phyloP scores from a whole-genome alignment of 2,113 vertebrate species.

The Anthoscopus minutus region DNA sequence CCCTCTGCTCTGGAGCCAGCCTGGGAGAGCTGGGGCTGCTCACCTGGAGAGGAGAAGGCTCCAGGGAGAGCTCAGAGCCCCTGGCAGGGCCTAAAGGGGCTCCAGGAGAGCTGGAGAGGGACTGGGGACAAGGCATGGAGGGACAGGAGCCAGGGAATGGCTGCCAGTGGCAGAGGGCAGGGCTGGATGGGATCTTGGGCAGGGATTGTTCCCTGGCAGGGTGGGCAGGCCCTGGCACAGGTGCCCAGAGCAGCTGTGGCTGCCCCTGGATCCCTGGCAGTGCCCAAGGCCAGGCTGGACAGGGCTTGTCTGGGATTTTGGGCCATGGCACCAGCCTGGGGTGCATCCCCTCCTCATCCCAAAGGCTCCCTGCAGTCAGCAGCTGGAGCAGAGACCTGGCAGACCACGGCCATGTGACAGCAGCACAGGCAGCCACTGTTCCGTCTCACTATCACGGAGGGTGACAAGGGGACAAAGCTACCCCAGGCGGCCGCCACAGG shows the following conservation, averaged over 20 bases:
- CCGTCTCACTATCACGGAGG: rapidly evolving
- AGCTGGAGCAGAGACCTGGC: background rate
- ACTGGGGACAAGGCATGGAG: background rate
- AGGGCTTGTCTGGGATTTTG: background rate
- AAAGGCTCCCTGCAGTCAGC: rapidly evolving
- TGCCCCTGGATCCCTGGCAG: background rate
- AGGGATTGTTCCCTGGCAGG: background rate
- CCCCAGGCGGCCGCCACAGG: background rate
- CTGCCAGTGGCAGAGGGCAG: background rate
- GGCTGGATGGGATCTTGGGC: background rate
- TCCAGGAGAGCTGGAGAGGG: background rate
- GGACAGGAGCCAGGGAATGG: background rate
- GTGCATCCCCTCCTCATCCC: background rate
- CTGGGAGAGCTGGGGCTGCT: background rate
- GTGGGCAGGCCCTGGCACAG: background rate
- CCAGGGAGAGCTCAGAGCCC: background rate
- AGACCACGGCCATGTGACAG: background rate
- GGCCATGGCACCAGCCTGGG: background rate
- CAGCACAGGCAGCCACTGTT: background rate
- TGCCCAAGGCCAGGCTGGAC: rapidly evolving
- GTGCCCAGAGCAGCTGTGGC: background rate
- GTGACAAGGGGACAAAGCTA: background rate
- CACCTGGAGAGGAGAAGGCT: background rate
- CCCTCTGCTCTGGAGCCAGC: background rate
- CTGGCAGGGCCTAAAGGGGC: background rate